These are phyloP conservation scores for Brachyopa scutellaris DNA, from an alignment of 2,888 invertebrate species.

Conservation along the genomic window DNA sequence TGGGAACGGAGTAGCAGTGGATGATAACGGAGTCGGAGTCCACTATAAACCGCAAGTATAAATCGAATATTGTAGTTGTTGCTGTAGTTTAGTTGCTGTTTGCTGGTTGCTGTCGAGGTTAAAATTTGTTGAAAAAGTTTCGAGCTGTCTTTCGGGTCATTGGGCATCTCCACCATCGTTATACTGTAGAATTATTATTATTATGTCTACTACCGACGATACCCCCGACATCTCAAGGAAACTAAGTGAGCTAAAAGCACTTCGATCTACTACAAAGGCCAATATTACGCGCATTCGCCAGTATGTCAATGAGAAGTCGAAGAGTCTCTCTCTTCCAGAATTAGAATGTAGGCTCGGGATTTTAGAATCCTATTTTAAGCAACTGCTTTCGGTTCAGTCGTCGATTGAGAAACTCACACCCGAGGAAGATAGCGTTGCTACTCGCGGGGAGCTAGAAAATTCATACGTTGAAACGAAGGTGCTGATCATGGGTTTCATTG, in stretches of 20 bases:
- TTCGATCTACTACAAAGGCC: neutral
- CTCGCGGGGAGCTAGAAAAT: neutral
- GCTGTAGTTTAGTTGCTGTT: no score
- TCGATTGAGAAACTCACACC: neutral
- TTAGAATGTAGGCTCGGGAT: neutral
- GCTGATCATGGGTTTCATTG: neutral
- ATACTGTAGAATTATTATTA: no score
- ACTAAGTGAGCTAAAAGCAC: neutral
- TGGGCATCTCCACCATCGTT: neutral
- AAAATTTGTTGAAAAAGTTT: neutral
- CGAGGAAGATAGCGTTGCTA: neutral
- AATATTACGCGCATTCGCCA: neutral
- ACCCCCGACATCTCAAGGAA: neutral
- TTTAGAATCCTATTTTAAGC: neutral
- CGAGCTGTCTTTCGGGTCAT: neutral
- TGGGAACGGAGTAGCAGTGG: no score
- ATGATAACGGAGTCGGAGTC: no score
- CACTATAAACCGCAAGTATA: no score
- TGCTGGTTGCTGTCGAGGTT: neutral
- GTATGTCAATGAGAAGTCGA: neutral
- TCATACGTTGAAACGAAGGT: constrained; percentile 4
- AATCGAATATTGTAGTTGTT: neutral
- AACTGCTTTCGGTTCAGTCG: neutral
- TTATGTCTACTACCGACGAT: no score
- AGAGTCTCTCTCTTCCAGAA: neutral